phyloP scores from a whole-genome alignment of 2,113 vertebrate genomes.

The Corydoras sp. region DNA sequence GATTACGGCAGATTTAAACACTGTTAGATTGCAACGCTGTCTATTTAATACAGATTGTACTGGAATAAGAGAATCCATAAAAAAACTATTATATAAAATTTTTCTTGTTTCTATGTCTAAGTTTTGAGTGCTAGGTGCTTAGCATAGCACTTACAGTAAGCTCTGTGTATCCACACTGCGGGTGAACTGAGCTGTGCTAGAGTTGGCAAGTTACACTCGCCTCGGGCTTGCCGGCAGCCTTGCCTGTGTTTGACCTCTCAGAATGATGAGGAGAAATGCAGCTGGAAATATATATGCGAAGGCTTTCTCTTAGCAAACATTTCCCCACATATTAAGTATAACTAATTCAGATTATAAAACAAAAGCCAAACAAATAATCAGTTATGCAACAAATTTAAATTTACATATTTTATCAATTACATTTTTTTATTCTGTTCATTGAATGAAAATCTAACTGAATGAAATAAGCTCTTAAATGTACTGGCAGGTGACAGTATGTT shows the following conservation, averaged over 20 bases:
- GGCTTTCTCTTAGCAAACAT: neutral
- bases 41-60: neutral
- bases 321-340: neutral
- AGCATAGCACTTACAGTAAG: neutral
- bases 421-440: too few relatives aligned
- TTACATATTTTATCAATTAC: too few relatives aligned
- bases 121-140: neutral
- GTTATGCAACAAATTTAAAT: neutral
- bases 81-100: neutral
- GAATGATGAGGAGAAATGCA: slow-evolving; percentile 16
- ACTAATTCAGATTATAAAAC: slow-evolving; percentile 18
- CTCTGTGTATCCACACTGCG: neutral
- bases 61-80: neutral
- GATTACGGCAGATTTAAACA: too few relatives aligned
- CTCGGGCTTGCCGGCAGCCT: slow-evolving; percentile 23
- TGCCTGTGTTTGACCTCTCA: slow-evolving; percentile 24
- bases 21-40: too few relatives aligned
- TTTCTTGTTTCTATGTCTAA: neutral
- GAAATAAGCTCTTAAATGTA: too few relatives aligned
- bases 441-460: too few relatives aligned
- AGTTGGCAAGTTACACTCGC: slow-evolving; percentile 28
- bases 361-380: neutral
- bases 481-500: too few relatives aligned
- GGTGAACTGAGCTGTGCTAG: slow-evolving; percentile 7
- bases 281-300: neutral